These are phyloP conservation scores for Nebria ingens DNA, from an alignment of 1,140 invertebrate species.

Conservation along the genomic window DNA sequence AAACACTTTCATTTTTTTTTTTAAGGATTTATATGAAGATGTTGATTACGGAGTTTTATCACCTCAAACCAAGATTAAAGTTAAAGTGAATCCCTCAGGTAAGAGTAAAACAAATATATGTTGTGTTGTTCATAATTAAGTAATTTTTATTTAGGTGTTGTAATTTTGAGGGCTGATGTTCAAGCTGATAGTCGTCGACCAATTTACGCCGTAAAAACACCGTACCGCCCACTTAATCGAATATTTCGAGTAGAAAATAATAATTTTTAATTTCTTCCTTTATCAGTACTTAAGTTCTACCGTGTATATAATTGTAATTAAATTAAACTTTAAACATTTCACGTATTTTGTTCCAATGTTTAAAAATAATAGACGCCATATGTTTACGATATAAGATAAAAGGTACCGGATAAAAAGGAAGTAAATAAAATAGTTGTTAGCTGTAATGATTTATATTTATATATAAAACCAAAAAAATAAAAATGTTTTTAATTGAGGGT, in stretches of 20 bases:
- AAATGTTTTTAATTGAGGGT: too few relatives aligned
- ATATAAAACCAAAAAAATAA: too few relatives aligned
- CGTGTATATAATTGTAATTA: conserved; percentile 3
- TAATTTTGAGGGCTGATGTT: conserved; percentile 70
- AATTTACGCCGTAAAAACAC: conserved; percentile 40
- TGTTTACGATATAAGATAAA: neutral
- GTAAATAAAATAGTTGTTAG: neutral
- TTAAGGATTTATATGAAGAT: conserved; percentile 76
- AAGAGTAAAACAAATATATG: conserved; percentile 24
- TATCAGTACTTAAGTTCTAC: too few relatives aligned
- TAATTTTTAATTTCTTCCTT: conserved; percentile 30
- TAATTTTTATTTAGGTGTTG: conserved; percentile 46
- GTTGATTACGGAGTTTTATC: conserved; percentile 73
- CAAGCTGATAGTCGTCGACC: conserved; percentile 48
- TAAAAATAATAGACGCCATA: neutral
- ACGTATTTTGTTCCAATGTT: too few relatives aligned
- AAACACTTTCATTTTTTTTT: too few relatives aligned
- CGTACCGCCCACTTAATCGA: conserved; percentile 50
- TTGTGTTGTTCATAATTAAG: conserved; percentile 15
- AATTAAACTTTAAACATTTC: neutral
- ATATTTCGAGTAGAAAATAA: conserved; percentile 40
- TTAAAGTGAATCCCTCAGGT: conserved; percentile 90
- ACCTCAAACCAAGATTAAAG: conserved; percentile 79
- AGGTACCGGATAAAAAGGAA: neutral
- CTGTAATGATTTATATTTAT: conserved; percentile 13